Conservation (phyloP, 2,888 invertebrate genomes). For the Endotricha flammealis region DNA sequence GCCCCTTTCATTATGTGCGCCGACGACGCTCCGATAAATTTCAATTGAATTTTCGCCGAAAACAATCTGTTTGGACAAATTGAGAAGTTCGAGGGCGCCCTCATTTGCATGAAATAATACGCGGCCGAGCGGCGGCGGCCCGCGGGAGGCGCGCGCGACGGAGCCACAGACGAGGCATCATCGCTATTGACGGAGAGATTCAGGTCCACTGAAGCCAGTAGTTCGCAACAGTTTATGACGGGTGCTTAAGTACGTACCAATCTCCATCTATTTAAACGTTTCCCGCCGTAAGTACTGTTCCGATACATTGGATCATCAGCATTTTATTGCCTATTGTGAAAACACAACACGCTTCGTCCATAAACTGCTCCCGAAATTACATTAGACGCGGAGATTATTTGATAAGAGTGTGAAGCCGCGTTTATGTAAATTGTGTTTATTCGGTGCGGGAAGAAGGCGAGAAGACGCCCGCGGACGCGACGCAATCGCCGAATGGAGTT, state of each 20-base stretch:
- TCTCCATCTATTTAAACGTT: no score
- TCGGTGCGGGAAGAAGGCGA: neutral
- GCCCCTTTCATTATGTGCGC: constrained; percentile 49
- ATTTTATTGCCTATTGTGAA: no score
- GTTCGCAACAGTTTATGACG: no score
- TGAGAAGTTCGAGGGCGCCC: constrained; percentile 42
- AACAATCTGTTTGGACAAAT: constrained; percentile 63
- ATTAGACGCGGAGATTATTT: neutral
- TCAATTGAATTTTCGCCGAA: constrained; percentile 54
- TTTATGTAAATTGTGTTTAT: constrained; percentile 16
- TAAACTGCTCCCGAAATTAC: neutral
- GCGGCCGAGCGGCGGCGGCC: constrained; percentile 6
- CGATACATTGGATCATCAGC: no score
- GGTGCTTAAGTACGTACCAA: no score
- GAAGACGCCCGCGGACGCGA: neutral
- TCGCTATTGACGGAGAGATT: no score
- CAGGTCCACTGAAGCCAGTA: no score
- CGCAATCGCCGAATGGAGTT: no score
- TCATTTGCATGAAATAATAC: constrained; percentile 55
- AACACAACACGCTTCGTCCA: no score
- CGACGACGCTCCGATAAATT: constrained; percentile 39
- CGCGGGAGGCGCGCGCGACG: neutral
- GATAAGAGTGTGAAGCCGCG: neutral
- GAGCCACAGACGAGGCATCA: no score
- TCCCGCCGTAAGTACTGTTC: no score